phyloP scores from a whole-genome alignment of 2,888 invertebrate genomes.

The Dynastes grantii region DNA sequence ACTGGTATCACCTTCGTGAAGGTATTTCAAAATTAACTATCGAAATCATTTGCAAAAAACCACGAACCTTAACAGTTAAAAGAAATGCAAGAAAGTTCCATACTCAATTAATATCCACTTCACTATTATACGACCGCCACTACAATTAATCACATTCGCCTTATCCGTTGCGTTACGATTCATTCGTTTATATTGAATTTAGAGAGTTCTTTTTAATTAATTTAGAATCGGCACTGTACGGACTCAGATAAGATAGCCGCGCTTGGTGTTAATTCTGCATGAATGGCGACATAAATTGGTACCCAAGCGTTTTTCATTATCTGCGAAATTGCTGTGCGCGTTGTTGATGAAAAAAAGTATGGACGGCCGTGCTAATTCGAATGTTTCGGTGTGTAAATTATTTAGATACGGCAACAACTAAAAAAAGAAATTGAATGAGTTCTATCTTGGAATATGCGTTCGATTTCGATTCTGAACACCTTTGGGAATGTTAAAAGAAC shows the following conservation, averaged over 20 bases:
- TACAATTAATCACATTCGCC: slow-evolving; percentile 21
- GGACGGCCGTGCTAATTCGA: neutral
- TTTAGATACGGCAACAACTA: neutral
- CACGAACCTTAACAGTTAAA: neutral
- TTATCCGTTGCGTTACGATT: slow-evolving; percentile 8
- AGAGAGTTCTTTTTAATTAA: slow-evolving; percentile 18
- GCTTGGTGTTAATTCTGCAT: slow-evolving; percentile 10
- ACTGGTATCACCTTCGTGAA: too few species aligned
- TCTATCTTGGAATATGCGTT: neutral
- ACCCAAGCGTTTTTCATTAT: slow-evolving; percentile 4
- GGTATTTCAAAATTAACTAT: too few species aligned
- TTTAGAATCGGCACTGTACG: slow-evolving; percentile 5
- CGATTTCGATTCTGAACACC: neutral
- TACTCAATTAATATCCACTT: neutral
- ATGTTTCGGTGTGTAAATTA: neutral
- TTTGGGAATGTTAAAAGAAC: neutral
- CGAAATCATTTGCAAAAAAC: too few species aligned
- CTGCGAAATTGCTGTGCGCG: neutral
- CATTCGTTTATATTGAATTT: slow-evolving; percentile 21
- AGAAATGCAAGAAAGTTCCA: neutral
- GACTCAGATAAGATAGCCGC: slow-evolving; percentile 19
- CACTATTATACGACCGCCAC: neutral
- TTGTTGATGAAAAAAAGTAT: neutral
- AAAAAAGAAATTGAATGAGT: neutral
- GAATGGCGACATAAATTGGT: neutral